Percentiles rank a stretch among this genome's conserved stretches.
Evolutionary conservation across 1,140 invertebrate genomes (phyloP).

Genomic region (Conus betulinus): DNA sequence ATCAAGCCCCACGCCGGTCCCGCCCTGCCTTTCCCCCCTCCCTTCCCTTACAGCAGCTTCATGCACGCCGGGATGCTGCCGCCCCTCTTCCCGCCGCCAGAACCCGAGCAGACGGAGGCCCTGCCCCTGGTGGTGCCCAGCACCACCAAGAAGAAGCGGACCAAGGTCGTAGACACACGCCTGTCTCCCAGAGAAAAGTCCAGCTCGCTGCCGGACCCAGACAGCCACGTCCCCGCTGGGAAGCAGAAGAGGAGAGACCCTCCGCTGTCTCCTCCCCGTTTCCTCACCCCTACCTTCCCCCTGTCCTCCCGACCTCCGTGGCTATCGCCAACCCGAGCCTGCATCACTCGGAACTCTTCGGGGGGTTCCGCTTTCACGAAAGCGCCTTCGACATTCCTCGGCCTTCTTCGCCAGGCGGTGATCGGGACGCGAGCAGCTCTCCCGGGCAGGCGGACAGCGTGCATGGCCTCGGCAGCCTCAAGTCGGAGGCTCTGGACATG

Average conservation of each 20-base stretch:
- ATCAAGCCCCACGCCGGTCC: conserved; percentile 42
- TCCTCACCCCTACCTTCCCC: conserved; percentile 77
- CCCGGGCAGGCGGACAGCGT: conserved; percentile 44
- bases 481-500: conserved; percentile 60
- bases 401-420: conserved; percentile 56
- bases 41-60: conserved; percentile 55
- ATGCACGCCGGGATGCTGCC: conserved; percentile 77
- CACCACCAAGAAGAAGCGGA: conserved; percentile 92
- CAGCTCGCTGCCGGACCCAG: conserved; percentile 67
- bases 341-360: conserved; percentile 90
- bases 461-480: conserved; percentile 52
- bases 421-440: conserved; percentile 42
- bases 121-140: conserved; percentile 91
- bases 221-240: conserved; percentile 44
- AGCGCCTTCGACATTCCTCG: conserved; percentile 73
- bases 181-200: conserved; percentile 84
- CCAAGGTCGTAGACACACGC: conserved; percentile 96
- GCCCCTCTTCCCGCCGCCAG: conserved; percentile 78
- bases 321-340: conserved; percentile 96
- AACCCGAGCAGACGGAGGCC: conserved; percentile 92
- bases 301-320: conserved; percentile 91
- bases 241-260: conserved; percentile 48
- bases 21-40: conserved; percentile 57
- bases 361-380: conserved; percentile 82
- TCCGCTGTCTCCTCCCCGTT: conserved; percentile 45